Base-by-base conservation (phyloP, 1,140 invertebrate species). In the Dinothrombium tinctorium region DNA sequence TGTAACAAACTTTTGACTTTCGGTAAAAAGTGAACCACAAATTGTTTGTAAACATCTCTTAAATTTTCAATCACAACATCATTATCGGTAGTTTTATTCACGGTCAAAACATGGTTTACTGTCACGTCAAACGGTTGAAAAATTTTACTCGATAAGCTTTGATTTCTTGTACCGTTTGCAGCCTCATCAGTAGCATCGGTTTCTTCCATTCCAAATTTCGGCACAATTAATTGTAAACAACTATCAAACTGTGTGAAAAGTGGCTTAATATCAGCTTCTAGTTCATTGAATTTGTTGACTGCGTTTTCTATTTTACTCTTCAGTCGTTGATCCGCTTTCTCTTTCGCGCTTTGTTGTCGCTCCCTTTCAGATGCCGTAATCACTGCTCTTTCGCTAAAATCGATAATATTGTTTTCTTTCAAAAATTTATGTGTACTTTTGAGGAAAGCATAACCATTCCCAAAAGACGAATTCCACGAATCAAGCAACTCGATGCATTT, bases 381-480 rank as follows among this genome's bases (percentile, higher is more conserved):
- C 26, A 45, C 31, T 26, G 25, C 12, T 22, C 22, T n/a, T 41
- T 46, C 11, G 32, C 15, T 33, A 20, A 42, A 40, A 20, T 46
- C 15, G 44, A 29, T 31, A 32, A 37, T 22, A 11, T n/a, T n/a
- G n/a, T 59, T 50, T 61, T 66, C 60, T 2, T 26, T 15, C 8
- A 38, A 43, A 47, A 59, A 69, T 17, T 63, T 59, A 44, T 60
- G 63, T 12, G 56, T 65, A 25, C 67, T 47, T 15, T 50, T 47
- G 4, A 70, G 53, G 51, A 60, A 56, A 45, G 58, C 64, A 51
- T 69, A 69, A 12, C 53, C 55, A 4, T 49, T 40, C 14, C 61
- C 60, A 59, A 56, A 71, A 26, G 59, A 56, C 1, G 56, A 47
- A 41, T 61, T 47, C 69, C 69, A 71, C 23, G 56, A 49, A 41